Evolutionary conservation across 2,113 vertebrate genomes (phyloP).

Genomic region (Pomatostomus ruficeps): DNA sequence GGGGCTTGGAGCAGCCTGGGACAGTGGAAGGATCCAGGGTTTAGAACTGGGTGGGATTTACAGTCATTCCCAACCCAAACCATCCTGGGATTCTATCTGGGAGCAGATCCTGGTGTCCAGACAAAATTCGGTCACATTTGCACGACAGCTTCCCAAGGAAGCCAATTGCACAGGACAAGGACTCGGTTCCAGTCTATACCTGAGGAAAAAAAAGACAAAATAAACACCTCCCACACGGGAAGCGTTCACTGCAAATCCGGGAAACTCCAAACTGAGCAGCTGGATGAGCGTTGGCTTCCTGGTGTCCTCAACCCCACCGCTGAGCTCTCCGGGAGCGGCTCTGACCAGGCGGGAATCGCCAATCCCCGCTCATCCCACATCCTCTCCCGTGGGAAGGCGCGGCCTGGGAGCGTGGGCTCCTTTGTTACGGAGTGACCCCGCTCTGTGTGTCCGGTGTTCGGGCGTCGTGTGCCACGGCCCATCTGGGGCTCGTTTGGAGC

Average conservation of each 20-base stretch:
- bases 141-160: not conserved
- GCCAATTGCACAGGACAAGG: not conserved
- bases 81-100: not conserved
- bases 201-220: not conserved
- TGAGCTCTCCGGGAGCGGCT: not conserved
- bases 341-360: not conserved
- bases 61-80: not conserved
- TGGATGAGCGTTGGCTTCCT: not conserved
- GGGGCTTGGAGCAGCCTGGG: not conserved
- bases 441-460: slow-evolving; percentile 47
- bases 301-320: rapidly evolving
- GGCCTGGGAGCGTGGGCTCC: not conserved
- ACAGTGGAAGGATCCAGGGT: not conserved
- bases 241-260: not conserved
- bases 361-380: not conserved
- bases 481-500: slow-evolving; percentile 71
- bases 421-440: slow-evolving; percentile 61
- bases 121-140: not conserved
- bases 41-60: not conserved
- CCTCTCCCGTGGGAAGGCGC: not conserved
- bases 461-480: slow-evolving; percentile 56
- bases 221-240: not conserved
- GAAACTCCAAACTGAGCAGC: not conserved
- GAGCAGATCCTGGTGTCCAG: not conserved
- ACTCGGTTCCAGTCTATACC: not conserved